phyloP scores from a whole-genome alignment of 2,888 invertebrate species.

The Lucinisca nassula region DNA sequence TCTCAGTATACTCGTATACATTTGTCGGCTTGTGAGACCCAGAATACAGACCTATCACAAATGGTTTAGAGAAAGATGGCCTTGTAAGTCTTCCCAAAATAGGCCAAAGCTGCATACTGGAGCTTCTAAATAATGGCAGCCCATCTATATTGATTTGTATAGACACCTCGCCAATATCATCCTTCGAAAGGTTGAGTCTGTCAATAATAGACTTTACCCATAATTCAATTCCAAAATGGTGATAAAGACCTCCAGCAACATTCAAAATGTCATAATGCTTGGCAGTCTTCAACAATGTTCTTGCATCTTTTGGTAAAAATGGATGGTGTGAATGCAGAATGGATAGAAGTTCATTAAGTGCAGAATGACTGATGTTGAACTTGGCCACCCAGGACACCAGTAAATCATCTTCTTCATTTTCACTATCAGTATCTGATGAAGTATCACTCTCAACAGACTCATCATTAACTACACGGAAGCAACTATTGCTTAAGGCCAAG shows the following conservation, averaged over 20 bases:
- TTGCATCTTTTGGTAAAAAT: conserved; percentile 41
- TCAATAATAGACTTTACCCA: neutral
- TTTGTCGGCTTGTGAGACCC: conserved; percentile 4
- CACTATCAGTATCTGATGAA: neutral
- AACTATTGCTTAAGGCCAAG: neutral
- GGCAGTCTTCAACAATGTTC: conserved; percentile 38
- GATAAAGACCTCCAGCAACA: conserved; percentile 41
- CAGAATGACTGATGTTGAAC: conserved; percentile 26
- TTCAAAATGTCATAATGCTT: conserved; percentile 25
- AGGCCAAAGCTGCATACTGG: conserved; percentile 41
- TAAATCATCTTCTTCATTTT: neutral
- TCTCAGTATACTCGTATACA: neutral
- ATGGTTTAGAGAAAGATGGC: conserved; percentile 21
- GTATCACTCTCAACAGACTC: neutral
- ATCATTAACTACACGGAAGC: neutral
- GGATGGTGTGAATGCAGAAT: conserved; percentile 24
- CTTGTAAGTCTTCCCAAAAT: conserved; percentile 36
- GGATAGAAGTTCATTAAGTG: conserved; percentile 21
- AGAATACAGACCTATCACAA: conserved; percentile 36
- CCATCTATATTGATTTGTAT: conserved; percentile 58
- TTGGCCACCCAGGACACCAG: conserved; percentile 8
- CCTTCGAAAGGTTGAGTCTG: neutral
- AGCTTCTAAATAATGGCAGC: conserved; percentile 45
- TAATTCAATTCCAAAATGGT: conserved; percentile 45
- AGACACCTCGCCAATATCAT: conserved; percentile 4